A percentile compares a stretch with the other conserved stretches of the same genome.
These are phyloP conservation scores for Myotis planiceps DNA, from an alignment of 2,797 vertebrate species.

Conservation along the genomic window DNA sequence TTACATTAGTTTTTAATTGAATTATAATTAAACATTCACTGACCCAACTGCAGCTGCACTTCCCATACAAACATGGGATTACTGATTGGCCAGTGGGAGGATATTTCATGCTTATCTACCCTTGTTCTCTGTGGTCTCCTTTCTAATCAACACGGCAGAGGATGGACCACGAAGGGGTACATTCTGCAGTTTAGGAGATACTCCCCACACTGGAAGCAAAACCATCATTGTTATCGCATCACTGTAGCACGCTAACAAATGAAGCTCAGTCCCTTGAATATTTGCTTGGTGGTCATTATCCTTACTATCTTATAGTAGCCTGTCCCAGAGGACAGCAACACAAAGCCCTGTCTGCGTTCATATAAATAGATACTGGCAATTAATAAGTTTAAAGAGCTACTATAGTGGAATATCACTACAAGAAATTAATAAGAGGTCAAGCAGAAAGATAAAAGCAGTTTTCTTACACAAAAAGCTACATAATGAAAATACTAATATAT, in stretches of 20 bases:
- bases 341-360: background rate
- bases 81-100: background rate
- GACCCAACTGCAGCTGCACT: background rate
- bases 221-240: background rate
- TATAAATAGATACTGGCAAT: background rate
- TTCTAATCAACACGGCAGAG: accelerated
- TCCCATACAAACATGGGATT: background rate
- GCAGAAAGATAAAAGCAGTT: background rate
- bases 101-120: background rate
- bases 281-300: constrained; percentile 23
- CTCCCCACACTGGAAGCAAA: background rate
- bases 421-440: constrained; percentile 42
- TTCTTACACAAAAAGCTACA: background rate
- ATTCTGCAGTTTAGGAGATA: background rate
- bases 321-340: constrained; percentile 40
- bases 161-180: background rate
- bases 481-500: background rate
- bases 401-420: background rate
- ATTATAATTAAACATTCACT: constrained; percentile 24
- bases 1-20: constrained; percentile 29
- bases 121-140: background rate
- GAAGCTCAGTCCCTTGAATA: background rate
- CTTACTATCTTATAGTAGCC: constrained; percentile 16
- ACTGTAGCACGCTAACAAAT: background rate
- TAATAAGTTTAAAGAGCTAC: constrained; percentile 36